Base-by-base conservation (phyloP, 2,797 vertebrate species). In the Sebastes ruberrimus region DNA sequence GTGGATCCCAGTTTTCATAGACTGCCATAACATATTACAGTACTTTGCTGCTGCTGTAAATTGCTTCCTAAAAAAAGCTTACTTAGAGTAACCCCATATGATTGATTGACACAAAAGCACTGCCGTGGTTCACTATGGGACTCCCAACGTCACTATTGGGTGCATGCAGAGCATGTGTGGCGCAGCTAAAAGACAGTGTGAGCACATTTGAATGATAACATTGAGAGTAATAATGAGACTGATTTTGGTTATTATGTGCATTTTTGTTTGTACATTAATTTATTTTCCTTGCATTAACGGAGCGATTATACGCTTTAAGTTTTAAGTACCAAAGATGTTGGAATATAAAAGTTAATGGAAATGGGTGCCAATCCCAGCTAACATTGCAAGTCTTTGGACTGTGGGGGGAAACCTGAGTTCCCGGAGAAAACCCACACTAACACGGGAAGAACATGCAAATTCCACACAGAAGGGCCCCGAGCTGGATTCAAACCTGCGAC, bases 401-500 rank as follows among this genome's bases (percentile, higher is more conserved):
- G 35, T 38, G 35, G 13, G 35, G 35, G 35, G 35, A 38, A 38
- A 38, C 35, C 35, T 38, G 35, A 38, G 11, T 14, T 38, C 5
- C 35, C 35, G 0, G 35, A 14, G 35, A 0, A 42, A 42, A 16
- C 38, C 38, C 38, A 42, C 14, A 16, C 6, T 42, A 42, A 42
- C 38, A 42, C 38, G 0, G 14, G 38, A 0, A 42, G 38, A 42
- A 42, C 38, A 42, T 42, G 14, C 14, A 42, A 42, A 6, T 6
- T 42, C 38, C 14, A 1, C 38, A 42, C 38, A 42, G 38, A 42
- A 42, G 6, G 38, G 38, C 38, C 38, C 6, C 5, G 0, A 16
- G 38, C 38, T 0, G 0, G 38, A 42, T 42, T 42, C 6, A 0
- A 16, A 16, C 38, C 38, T 42, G 6, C 0, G 3, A 35, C 38